Conservation (phyloP, 2,797 vertebrate genomes). For the Intellagama lesueurii region DNA sequence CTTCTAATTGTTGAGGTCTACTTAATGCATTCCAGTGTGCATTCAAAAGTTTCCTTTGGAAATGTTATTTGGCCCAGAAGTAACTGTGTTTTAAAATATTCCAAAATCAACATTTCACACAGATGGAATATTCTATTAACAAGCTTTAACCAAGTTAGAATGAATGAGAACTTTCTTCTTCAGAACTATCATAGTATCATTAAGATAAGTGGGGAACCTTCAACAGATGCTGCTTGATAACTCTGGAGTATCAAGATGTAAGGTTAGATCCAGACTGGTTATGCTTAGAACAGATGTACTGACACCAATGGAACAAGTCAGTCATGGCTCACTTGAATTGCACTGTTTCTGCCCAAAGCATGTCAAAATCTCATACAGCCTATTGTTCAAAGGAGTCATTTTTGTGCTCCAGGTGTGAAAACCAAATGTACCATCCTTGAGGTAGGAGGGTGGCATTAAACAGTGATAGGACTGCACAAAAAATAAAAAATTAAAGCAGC, state of each 20-base stretch:
- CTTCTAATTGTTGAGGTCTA: neutral
- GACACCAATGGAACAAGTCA: neutral
- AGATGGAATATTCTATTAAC: neutral
- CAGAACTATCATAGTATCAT: neutral
- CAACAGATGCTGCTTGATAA: neutral
- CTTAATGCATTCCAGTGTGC: neutral
- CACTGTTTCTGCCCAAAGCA: too few species aligned
- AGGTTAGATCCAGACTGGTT: neutral
- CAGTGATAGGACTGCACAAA: neutral
- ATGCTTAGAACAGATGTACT: neutral
- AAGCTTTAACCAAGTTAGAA: neutral
- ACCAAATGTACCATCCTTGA: neutral
- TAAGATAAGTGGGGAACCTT: accelerated
- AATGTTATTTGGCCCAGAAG: neutral
- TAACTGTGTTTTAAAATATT: neutral
- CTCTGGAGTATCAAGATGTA: neutral
- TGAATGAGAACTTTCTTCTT: neutral
- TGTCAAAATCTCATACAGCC: neutral
- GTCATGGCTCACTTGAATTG: neutral
- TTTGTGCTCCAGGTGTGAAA: neutral
- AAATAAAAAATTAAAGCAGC: neutral
- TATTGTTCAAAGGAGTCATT: neutral
- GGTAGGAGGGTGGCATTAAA: neutral
- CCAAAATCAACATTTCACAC: neutral
- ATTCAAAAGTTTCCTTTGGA: slow-evolving; percentile 19